Base-by-base conservation (phyloP, 2,888 invertebrate genomes). In the Amaurobius ferox region DNA sequence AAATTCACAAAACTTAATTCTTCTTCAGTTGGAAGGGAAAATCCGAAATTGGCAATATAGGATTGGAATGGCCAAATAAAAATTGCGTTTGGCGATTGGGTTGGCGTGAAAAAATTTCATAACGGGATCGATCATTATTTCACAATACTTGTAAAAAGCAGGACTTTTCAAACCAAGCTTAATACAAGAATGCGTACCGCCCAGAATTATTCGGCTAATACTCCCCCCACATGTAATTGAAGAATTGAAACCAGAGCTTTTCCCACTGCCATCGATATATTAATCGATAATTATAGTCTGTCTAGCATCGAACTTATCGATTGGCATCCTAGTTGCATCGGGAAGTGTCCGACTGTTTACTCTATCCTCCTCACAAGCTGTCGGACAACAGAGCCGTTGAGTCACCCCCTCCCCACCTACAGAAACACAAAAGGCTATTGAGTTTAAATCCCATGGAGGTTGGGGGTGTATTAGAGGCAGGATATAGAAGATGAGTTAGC, bases 281-380 rank as follows among this genome's bases (percentile, higher is more conserved):
- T 26, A 78, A 78, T 78, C 78, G 62, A 78, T 78, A 78, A 78
- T 78, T 78, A 78, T 61, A 55, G 61, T 67, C 44, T 64, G 64
- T 68, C 70, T 55, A 55, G 55, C 23, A 66, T 66, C 32, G 66
- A 70, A 70, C 70, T 23, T 55, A 70, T 70, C 70, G 70, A 70
- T 70, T 70, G 35, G 70, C 68, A 78, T 70, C 78, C 70, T 44
- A 32, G 55, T 16, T 13, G 16, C 30, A 23, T 7, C 68, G 40
- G 68, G n/a, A 66, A 66, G 66, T 66, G 35, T 66, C 66, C 66
- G 61, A 70, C 70, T 78, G 78, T 78, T 78, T 78, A 78, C 78
- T 78, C 23, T 23, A 30, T 66, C 32, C 66, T 30, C 66, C 66
- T 66, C 44, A 29, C 76, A 76, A 76, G 76, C 76, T 76, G 76